Base-by-base conservation (phyloP, 2,888 invertebrate species). In the Spodoptera littoralis region DNA sequence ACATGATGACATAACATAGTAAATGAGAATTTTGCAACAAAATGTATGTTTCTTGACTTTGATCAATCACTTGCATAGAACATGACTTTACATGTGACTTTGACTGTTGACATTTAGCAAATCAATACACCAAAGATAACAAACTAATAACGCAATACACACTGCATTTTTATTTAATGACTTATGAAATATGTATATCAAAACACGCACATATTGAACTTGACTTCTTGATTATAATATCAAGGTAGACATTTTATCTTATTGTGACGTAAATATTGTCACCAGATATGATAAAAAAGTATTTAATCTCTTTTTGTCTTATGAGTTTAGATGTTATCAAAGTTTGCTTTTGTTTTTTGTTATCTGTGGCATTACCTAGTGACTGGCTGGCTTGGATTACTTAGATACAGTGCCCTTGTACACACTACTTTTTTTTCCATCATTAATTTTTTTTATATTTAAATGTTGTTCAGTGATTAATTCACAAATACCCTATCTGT, bases 231-330 rank as follows among this genome's bases (percentile, higher is more conserved):
- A 76, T 67, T 74, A 68, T 82, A 82, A 64, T 83, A 83, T 81
- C 79, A 80, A 77, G 80, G 70, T 72, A 79, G 73, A 77, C 75
- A 68, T 79, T 81, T 85, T 88, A 87, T 89, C 88, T 87, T 61
- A 58, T 41, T 44, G 64, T 83, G 85, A 86, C 83, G 81, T 80
- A 80, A 82, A 80, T 73, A 71, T 76, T 79, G 64, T 70, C 53
- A 70, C 77, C 60, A 77, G 80, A 84, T 85, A 82, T 87, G 87
- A 90, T 88, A 90, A 88, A 82, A 18, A 79, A 79, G 83, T 64
- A 57, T 53, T 55, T 81, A 80, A 84, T 85, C 82, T 83, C 67
- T 81, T 80, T 36, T 83, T 84, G 85, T 87, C 77, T 84, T 75
- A 79, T 67, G 69, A 22, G 54, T 65, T 65, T 30, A 75, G 73